Evolutionary conservation across 1,140 invertebrate species (phyloP).

Genomic region (Scaptodrosophila lebanonensis): DNA sequence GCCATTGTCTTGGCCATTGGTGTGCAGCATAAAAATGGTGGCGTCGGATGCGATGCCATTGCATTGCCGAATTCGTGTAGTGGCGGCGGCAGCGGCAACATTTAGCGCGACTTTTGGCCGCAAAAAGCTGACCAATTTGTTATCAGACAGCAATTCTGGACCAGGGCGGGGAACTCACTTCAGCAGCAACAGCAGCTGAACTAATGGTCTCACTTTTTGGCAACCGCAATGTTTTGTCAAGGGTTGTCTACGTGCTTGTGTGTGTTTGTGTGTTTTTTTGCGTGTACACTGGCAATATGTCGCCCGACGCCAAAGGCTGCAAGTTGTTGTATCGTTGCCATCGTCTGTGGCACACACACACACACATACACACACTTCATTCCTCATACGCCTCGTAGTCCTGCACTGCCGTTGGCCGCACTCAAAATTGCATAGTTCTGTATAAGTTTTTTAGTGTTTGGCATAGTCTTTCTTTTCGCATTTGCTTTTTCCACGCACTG

Average conservation of each 20-base stretch:
- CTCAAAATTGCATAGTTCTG: background rate
- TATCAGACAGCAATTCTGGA: background rate
- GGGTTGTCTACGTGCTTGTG: too few relatives aligned
- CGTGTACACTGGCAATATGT: too few relatives aligned
- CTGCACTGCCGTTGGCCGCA: background rate
- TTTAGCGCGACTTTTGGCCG: background rate
- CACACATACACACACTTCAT: background rate
- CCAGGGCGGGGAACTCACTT: too few relatives aligned
- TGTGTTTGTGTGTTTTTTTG: too few relatives aligned
- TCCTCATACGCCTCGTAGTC: constrained; percentile 1
- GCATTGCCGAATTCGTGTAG: background rate
- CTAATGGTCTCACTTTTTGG: constrained; percentile 3
- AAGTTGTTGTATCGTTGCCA: background rate
- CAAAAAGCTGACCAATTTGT: constrained; percentile 4
- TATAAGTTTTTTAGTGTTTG: background rate
- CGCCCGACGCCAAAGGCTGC: background rate
- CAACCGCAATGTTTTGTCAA: background rate
- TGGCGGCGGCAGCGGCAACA: too few relatives aligned
- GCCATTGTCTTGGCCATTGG: background rate
- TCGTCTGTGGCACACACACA: background rate
- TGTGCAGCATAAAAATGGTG: too few relatives aligned
- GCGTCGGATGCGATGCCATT: background rate
- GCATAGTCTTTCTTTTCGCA: background rate
- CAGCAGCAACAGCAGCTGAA: background rate
- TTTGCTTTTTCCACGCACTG: background rate